Conservation (phyloP, 1,140 invertebrate species). For the Reticulitermes speratus region DNA sequence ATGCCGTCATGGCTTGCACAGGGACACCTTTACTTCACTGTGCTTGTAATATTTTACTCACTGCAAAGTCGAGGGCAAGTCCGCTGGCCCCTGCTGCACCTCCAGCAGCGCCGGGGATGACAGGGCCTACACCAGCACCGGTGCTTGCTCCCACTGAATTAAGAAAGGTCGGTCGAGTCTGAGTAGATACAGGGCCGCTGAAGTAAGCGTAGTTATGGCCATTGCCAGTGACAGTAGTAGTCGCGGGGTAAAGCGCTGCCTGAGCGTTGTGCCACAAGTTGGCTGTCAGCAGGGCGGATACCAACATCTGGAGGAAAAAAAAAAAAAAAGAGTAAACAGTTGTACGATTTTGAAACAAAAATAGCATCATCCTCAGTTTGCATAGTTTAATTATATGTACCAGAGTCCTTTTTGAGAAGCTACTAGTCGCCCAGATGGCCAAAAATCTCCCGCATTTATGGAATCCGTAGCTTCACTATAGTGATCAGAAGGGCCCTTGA, state of each 20-base stretch:
- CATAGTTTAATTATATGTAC: too few relatives aligned
- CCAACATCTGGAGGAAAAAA: background rate
- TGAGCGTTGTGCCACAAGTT: background rate
- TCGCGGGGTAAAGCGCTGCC: background rate
- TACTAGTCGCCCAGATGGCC: too few relatives aligned
- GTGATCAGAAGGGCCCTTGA: too few relatives aligned
- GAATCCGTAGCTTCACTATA: too few relatives aligned
- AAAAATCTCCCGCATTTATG: too few relatives aligned
- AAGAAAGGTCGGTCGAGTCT: constrained; percentile 41
- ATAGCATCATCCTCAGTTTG: too few relatives aligned
- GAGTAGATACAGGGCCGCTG: constrained; percentile 47
- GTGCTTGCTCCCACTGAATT: background rate
- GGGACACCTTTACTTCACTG: background rate
- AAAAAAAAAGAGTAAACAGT: too few relatives aligned
- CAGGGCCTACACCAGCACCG: too few relatives aligned
- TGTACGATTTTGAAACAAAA: too few relatives aligned
- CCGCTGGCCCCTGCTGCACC: background rate
- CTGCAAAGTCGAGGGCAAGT: background rate
- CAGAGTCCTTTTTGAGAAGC: too few relatives aligned
- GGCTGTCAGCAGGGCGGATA: background rate
- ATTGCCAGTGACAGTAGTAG: background rate
- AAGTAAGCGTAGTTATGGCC: constrained; percentile 50
- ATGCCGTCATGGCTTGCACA: too few relatives aligned
- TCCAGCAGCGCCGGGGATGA: background rate
- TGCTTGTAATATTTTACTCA: background rate